Conservation (phyloP, 2,888 invertebrate species). For the Dinocampus coccinellae region DNA sequence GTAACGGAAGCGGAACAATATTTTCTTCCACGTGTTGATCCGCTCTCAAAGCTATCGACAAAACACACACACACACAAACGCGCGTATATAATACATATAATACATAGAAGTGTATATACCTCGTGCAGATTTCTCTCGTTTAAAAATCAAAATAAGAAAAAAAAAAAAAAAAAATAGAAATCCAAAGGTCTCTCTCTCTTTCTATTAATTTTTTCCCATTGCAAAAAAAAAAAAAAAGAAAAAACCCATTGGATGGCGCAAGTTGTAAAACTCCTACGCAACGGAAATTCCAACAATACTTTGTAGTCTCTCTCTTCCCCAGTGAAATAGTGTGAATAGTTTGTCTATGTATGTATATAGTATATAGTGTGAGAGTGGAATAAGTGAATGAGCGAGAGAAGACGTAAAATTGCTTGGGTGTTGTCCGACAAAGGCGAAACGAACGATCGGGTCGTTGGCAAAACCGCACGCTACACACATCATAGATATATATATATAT, state of each 20-base stretch:
- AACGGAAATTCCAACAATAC: background rate
- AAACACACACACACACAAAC: background rate
- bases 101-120: background rate
- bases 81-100: background rate
- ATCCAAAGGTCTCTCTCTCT: background rate
- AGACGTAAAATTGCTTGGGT: slow-evolving; percentile 11
- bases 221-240: background rate
- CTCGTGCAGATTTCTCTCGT: background rate
- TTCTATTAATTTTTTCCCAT: background rate
- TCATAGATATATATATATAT: no score
- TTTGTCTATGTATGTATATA: background rate
- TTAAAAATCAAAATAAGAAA: background rate
- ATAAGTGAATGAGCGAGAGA: background rate
- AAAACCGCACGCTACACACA: background rate
- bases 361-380: background rate
- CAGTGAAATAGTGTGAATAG: background rate
- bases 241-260: background rate
- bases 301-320: background rate
- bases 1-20: slow-evolving; percentile 33
- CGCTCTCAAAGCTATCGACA: background rate
- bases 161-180: no score
- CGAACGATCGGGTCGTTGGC: background rate
- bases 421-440: slow-evolving; percentile 5
- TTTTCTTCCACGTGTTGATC: slow-evolving; percentile 7
- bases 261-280: background rate